Conservation (phyloP, 2,113 vertebrate species). For the Amphilophus citrinellus region DNA sequence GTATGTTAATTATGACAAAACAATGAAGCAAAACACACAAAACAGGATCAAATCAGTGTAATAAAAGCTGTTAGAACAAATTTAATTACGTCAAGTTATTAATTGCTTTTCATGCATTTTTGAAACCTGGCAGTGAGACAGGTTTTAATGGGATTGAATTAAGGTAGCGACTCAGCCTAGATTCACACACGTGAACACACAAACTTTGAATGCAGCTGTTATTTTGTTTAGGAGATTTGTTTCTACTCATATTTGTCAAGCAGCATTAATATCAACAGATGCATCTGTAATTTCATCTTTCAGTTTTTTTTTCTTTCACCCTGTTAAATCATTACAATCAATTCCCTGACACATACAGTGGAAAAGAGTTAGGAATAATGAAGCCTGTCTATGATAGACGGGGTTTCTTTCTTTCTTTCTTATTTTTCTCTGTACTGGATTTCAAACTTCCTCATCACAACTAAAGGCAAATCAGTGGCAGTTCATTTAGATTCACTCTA, state of each 20-base stretch:
- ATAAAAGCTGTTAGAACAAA: not conserved
- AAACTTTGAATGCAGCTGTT: not conserved
- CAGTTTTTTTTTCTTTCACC: conserved; percentile 13
- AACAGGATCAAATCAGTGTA: not conserved
- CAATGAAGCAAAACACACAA: not conserved
- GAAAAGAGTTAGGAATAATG: not conserved
- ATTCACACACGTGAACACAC: not conserved
- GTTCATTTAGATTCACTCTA: conserved; percentile 40
- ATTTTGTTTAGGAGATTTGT: not conserved
- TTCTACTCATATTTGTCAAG: not conserved
- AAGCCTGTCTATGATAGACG: conserved; percentile 13
- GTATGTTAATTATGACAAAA: not conserved
- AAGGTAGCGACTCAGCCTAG: not conserved
- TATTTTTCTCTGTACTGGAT: conserved; percentile 14
- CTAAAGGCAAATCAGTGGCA: conserved; percentile 30
- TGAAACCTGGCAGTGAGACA: not conserved
- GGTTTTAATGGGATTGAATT: not conserved
- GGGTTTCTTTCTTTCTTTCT: not conserved
- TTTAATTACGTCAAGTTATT: not conserved
- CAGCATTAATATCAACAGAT: conserved; percentile 31
- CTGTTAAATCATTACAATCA: conserved; percentile 26
- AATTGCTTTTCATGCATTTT: not conserved
- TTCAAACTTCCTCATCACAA: conserved; percentile 46
- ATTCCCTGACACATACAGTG: conserved; percentile 12
- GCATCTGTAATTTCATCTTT: conserved; percentile 16